phyloP scores from a whole-genome alignment of 2,797 vertebrate genomes.

The Alcedo atthis region DNA sequence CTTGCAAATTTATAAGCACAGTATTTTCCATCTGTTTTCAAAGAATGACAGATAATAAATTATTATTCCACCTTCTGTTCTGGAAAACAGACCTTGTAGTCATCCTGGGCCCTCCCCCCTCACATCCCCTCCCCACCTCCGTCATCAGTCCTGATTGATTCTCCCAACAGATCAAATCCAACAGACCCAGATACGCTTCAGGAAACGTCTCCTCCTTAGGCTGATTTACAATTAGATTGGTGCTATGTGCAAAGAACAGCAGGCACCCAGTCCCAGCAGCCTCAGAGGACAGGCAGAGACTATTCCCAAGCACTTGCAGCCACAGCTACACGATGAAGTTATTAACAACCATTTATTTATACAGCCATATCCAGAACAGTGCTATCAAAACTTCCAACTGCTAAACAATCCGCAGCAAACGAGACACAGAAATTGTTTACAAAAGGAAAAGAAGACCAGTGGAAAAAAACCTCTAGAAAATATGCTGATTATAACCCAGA shows the following conservation, averaged over 20 bases:
- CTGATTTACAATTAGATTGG: conserved; percentile 10
- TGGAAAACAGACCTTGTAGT: conserved; percentile 17
- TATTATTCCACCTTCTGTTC: conserved; percentile 58
- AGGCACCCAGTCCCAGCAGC: background rate
- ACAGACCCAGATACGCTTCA: conserved; percentile 43
- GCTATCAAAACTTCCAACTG: background rate
- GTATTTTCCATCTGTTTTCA: conserved; percentile 56
- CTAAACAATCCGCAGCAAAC: background rate
- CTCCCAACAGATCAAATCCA: conserved; percentile 48
- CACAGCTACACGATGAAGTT: background rate
- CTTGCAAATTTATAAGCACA: conserved; percentile 16
- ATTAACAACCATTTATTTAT: background rate
- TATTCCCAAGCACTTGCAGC: background rate
- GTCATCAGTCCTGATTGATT: conserved; percentile 34
- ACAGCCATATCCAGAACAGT: background rate
- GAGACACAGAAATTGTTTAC: background rate
- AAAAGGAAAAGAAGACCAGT: background rate
- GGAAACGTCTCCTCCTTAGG: background rate
- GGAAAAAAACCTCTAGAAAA: background rate
- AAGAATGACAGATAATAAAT: conserved; percentile 46
- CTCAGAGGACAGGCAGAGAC: background rate
- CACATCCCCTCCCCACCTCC: background rate
- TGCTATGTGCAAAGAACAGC: background rate
- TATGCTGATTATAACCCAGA: background rate
- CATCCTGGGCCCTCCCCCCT: background rate